A percentile compares a stretch with the other conserved stretches of the same genome.
Conservation (phyloP, 1,140 invertebrate genomes). For the Drosophila albomicans region DNA sequence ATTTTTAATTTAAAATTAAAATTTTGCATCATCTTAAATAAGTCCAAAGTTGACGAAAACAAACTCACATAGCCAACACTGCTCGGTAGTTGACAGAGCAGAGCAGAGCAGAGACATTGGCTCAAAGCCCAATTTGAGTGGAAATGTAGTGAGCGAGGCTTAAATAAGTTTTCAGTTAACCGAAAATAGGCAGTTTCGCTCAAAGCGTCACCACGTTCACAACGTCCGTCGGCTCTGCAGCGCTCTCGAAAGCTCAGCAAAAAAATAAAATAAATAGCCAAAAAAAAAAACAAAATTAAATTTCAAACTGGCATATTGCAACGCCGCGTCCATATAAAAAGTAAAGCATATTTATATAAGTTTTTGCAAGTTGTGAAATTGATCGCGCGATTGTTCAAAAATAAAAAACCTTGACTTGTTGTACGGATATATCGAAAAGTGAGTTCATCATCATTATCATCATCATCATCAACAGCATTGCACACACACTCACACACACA, state of each 20-base stretch:
- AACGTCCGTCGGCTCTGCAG: constrained; percentile 61
- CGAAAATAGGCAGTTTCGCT: constrained; percentile 77
- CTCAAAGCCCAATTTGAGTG: constrained; percentile 53
- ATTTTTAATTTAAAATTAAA: too few relatives aligned
- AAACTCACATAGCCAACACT: too few relatives aligned
- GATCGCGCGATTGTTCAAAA: constrained; percentile 5
- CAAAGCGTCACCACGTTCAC: constrained; percentile 77
- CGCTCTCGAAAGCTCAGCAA: constrained; percentile 18
- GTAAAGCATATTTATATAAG: constrained; percentile 53
- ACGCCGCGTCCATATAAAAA: constrained; percentile 41
- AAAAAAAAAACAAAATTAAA: constrained; percentile 10
- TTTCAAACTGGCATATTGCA: constrained; percentile 38
- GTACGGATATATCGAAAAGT: constrained; percentile 43
- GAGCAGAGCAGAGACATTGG: constrained; percentile 4
- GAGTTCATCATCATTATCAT: constrained; percentile 30
- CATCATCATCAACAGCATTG: not conserved
- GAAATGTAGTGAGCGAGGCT: constrained; percentile 63
- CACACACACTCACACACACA: not conserved
- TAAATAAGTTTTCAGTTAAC: constrained; percentile 80
- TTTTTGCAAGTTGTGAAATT: constrained; percentile 55
- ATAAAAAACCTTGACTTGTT: constrained; percentile 1
- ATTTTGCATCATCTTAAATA: too few relatives aligned
- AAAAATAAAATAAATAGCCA: constrained; percentile 32
- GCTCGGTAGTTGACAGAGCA: too few relatives aligned
- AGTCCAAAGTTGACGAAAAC: too few relatives aligned